phyloP scores from a whole-genome alignment of 1,140 invertebrate species.

The Diploscapter pachys region DNA sequence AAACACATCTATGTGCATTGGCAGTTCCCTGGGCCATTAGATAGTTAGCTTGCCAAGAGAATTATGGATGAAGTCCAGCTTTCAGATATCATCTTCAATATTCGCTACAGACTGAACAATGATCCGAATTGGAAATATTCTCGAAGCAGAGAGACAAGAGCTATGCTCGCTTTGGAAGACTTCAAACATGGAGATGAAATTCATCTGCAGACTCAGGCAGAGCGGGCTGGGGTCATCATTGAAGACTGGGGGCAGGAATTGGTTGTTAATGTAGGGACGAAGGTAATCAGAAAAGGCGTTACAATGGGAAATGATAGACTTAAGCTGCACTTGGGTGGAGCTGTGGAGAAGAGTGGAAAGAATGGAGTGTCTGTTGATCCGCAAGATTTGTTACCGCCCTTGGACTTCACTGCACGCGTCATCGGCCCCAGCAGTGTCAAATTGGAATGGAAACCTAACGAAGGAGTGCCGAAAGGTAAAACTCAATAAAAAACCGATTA shows the following conservation, averaged over 20 bases:
- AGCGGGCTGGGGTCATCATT: constrained; percentile 35
- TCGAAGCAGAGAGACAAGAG: not conserved
- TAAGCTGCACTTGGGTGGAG: not conserved
- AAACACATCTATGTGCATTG: too few relatives aligned
- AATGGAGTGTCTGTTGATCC: constrained; percentile 16
- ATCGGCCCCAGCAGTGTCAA: constrained; percentile 44
- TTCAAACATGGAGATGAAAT: constrained; percentile 8
- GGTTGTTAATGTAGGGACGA: constrained; percentile 37
- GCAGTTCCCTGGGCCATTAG: too few relatives aligned
- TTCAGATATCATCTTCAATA: too few relatives aligned
- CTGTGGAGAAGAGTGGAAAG: not conserved
- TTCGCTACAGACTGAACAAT: not conserved
- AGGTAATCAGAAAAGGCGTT: not conserved
- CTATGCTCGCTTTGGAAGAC: not conserved
- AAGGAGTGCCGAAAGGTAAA: constrained; percentile 25
- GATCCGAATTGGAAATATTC: not conserved
- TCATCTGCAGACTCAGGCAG: constrained; percentile 41
- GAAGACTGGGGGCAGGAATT: constrained; percentile 43
- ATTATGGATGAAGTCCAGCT: not conserved
- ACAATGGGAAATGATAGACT: not conserved
- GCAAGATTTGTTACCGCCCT: constrained; percentile 47
- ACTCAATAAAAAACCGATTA: not conserved
- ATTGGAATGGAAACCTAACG: constrained; percentile 41
- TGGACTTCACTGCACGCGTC: constrained; percentile 52
- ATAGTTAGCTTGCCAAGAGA: not conserved